Evolutionary conservation across 2,888 invertebrate species (phyloP).

Genomic region (Drosophila neonasuta): DNA sequence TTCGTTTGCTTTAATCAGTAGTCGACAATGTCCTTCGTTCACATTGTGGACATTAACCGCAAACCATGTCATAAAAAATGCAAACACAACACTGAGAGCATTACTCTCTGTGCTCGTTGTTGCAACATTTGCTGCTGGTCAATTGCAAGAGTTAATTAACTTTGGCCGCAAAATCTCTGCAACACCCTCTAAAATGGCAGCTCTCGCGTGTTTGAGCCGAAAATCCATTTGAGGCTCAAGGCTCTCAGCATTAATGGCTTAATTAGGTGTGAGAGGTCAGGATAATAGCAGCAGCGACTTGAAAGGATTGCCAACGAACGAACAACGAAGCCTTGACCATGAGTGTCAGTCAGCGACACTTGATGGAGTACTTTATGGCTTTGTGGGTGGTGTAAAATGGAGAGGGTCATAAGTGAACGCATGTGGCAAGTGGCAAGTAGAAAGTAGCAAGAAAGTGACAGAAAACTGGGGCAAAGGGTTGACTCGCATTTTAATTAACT

Average conservation of each 20-base stretch:
- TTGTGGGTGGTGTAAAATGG: neutral
- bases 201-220: conserved; percentile 5
- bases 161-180: conserved; percentile 20
- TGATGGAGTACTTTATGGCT: conserved; percentile 20
- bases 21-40: neutral
- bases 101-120: neutral
- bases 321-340: neutral
- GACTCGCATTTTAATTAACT: conserved; percentile 25
- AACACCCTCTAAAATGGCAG: neutral
- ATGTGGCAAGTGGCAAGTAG: conserved; percentile 12
- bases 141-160: conserved; percentile 36
- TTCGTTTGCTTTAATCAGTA: conserved; percentile 16
- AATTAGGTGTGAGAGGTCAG: conserved; percentile 30
- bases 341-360: conserved; percentile 5
- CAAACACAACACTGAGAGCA: conserved; percentile 10
- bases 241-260: conserved; percentile 25
- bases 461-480: neutral
- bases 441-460: neutral
- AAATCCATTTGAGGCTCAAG: conserved; percentile 8
- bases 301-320: conserved; percentile 23
- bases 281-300: conserved; percentile 14
- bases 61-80: conserved; percentile 28
- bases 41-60: conserved; percentile 16
- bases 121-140: conserved; percentile 19
- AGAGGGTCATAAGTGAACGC: neutral